Evolutionary conservation across 2,888 invertebrate species (phyloP).

Genomic region (Quadriops clusia): DNA sequence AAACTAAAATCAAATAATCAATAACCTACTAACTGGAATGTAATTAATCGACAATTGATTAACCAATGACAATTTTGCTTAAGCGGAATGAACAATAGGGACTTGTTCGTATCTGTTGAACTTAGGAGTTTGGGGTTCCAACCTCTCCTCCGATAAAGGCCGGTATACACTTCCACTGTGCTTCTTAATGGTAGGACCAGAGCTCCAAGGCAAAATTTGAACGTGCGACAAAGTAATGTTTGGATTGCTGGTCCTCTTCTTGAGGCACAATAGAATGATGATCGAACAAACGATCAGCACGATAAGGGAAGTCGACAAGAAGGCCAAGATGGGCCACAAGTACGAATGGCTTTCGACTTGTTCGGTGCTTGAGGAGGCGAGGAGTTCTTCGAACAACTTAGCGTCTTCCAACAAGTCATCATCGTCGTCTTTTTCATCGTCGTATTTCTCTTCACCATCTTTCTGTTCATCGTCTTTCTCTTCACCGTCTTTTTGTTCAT

Average conservation of each 20-base stretch:
- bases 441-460: constrained; percentile 26
- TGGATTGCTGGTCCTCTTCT: constrained; percentile 27
- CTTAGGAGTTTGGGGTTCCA: too few relatives aligned
- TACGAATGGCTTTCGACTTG: constrained; percentile 26
- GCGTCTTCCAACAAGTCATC: constrained; percentile 6
- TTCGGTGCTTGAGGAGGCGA: constrained; percentile 4
- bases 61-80: too few relatives aligned
- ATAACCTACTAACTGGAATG: constrained; percentile 4
- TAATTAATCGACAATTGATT: constrained; percentile 4
- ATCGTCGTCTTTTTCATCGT: constrained; percentile 32
- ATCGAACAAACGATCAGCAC: constrained; percentile 40
- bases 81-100: too few relatives aligned
- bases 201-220: constrained; percentile 30
- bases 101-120: too few relatives aligned
- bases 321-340: constrained; percentile 47
- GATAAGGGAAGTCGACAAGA: constrained; percentile 44
- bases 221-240: constrained; percentile 29
- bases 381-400: background rate
- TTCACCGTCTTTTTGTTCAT: constrained; percentile 29
- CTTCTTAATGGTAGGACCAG: constrained; percentile 43
- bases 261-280: constrained; percentile 28
- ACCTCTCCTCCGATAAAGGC: constrained; percentile 62
- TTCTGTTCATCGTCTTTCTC: constrained; percentile 28
- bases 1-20: constrained; percentile 4
- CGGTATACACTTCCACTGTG: constrained; percentile 67